These are phyloP conservation scores for Fistularia commersonii DNA, from an alignment of 2,797 vertebrate genomes.

Conservation along the genomic window DNA sequence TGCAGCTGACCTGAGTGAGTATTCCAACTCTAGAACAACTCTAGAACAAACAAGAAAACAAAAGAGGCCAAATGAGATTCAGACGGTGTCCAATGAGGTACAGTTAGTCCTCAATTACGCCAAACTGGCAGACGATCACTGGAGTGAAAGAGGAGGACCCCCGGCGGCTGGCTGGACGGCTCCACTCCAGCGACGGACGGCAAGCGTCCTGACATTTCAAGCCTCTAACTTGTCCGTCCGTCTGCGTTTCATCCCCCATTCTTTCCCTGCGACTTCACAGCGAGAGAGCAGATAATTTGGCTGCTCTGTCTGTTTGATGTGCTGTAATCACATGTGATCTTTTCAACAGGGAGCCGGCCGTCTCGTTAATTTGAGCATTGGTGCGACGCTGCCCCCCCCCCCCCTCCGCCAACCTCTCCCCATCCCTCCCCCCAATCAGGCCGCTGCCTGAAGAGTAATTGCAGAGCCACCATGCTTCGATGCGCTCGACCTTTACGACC, in stretches of 20 bases:
- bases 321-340: constrained; percentile 78
- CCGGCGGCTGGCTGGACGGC: constrained; percentile 5
- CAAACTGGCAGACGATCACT: background rate
- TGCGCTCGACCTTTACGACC: constrained; percentile 81
- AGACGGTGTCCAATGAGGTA: background rate
- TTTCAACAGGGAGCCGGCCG: constrained; percentile 73
- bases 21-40: too few relatives aligned
- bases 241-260: constrained; percentile 32
- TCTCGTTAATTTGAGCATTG: constrained; percentile 71
- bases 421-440: constrained; percentile 33
- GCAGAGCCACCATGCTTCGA: constrained; percentile 76
- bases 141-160: constrained; percentile 19
- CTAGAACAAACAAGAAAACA: too few relatives aligned
- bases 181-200: constrained; percentile 31
- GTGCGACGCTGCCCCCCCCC: constrained; percentile 51
- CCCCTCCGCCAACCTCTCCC: constrained; percentile 8
- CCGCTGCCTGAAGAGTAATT: constrained; percentile 71
- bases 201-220: constrained; percentile 59
- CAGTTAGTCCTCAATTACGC: constrained; percentile 1
- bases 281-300: constrained; percentile 57
- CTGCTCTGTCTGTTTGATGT: constrained; percentile 71
- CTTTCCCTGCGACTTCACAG: constrained; percentile 29
- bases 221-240: constrained; percentile 52
- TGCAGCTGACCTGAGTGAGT: too few relatives aligned
- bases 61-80: background rate